phyloP scores from a whole-genome alignment of 1,140 invertebrate genomes.

The Physella acuta region DNA sequence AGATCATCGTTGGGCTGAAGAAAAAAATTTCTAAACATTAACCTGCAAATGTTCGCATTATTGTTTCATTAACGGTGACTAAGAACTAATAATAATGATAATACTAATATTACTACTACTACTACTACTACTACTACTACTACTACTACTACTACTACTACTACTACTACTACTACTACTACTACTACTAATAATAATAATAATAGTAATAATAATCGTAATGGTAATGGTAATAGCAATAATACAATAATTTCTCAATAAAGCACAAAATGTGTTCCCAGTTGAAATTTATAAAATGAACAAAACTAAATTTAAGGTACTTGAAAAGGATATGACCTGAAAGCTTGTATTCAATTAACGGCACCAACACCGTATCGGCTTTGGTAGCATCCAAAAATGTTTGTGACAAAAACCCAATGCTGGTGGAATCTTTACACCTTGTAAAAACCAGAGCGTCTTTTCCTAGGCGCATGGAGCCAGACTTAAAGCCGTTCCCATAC shows the following conservation, averaged over 20 bases:
- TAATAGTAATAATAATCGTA: neutral
- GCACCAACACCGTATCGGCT: conserved; percentile 52
- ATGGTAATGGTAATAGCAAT: neutral
- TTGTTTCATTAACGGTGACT: no score
- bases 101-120: no score
- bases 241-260: neutral
- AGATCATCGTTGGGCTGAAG: no score
- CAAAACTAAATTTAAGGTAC: neutral
- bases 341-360: conserved; percentile 49
- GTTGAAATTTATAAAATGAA: neutral
- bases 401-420: conserved; percentile 55
- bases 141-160: no score
- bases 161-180: no score
- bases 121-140: no score
- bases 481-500: conserved; percentile 59
- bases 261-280: neutral
- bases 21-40: no score
- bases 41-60: no score
- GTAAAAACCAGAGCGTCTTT: conserved; percentile 55
- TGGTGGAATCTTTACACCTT: conserved; percentile 34
- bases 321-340: conserved; percentile 45
- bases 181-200: no score
- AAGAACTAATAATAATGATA: no score
- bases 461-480: conserved; percentile 54
- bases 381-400: conserved; percentile 46